phyloP scores from a whole-genome alignment of 2,113 vertebrate species.

The Heterotilapia buettikoferi region DNA sequence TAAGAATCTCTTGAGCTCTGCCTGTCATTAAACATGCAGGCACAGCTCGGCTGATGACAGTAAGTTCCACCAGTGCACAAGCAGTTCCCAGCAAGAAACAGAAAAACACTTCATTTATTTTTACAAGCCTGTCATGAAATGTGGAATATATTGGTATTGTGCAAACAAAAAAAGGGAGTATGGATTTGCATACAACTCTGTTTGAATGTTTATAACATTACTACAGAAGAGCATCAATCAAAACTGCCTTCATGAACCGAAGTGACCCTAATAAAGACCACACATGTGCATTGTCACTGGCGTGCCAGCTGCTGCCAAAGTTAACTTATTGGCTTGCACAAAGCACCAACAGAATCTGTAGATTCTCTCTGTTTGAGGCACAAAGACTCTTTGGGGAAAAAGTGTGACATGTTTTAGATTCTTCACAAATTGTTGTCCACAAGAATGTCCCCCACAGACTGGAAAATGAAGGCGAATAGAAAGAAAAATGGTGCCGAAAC shows the following conservation, averaged over 20 bases:
- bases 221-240: neutral
- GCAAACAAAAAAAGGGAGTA: neutral
- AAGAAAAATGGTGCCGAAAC: neutral
- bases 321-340: conserved; percentile 18
- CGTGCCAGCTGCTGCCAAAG: conserved; percentile 13
- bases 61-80: neutral
- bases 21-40: neutral
- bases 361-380: conserved; percentile 32
- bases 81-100: neutral
- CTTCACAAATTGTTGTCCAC: neutral
- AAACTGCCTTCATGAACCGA: neutral
- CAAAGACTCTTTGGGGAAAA: neutral
- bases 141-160: neutral
- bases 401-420: conserved; percentile 20
- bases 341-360: conserved; percentile 14
- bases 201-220: neutral
- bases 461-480: neutral
- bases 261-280: conserved; percentile 22
- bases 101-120: neutral
- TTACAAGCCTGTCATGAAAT: neutral
- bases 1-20: neutral
- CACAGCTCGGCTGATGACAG: neutral
- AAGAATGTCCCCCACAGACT: neutral
- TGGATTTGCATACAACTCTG: neutral
- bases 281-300: neutral